These are phyloP conservation scores for Poeciliopsis gracilis DNA, from an alignment of 2,797 vertebrate species.

Conservation along the genomic window DNA sequence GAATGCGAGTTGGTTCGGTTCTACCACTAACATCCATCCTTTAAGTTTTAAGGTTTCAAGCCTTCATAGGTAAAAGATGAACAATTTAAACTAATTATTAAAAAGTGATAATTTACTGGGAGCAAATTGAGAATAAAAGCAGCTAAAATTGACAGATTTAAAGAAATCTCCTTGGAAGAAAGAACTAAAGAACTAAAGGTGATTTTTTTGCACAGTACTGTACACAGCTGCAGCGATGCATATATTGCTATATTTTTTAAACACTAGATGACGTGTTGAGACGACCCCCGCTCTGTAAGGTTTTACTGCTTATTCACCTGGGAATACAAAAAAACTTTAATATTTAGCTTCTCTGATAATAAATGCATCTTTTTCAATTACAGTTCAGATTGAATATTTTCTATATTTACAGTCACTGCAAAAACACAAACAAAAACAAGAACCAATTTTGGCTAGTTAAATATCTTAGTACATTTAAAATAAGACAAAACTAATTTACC, in stretches of 20 bases:
- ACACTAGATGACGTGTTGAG: not conserved
- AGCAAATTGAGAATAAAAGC: not conserved
- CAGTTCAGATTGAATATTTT: conserved; percentile 34
- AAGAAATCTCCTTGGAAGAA: not conserved
- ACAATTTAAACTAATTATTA: not conserved
- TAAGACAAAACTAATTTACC: too few relatives aligned
- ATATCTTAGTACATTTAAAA: too few relatives aligned
- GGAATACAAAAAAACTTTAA: conserved; percentile 47
- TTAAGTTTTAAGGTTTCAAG: not conserved
- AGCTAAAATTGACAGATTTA: not conserved
- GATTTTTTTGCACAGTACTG: not conserved
- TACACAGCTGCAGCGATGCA: not conserved
- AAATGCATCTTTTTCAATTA: conserved; percentile 17
- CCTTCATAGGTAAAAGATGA: not conserved
- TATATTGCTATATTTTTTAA: not conserved
- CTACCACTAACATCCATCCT: not conserved
- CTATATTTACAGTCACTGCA: conserved; percentile 55
- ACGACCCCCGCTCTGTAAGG: not conserved
- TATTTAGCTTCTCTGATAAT: conserved; percentile 31
- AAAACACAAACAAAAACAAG: not conserved
- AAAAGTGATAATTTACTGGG: not conserved
- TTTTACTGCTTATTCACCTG: conserved; percentile 24
- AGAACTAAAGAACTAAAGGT: not conserved
- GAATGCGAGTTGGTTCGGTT: not conserved
- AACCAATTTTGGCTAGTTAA: too few relatives aligned